These are phyloP conservation scores for Acomys russatus DNA, from an alignment of 2,797 vertebrate species.

Conservation along the genomic window DNA sequence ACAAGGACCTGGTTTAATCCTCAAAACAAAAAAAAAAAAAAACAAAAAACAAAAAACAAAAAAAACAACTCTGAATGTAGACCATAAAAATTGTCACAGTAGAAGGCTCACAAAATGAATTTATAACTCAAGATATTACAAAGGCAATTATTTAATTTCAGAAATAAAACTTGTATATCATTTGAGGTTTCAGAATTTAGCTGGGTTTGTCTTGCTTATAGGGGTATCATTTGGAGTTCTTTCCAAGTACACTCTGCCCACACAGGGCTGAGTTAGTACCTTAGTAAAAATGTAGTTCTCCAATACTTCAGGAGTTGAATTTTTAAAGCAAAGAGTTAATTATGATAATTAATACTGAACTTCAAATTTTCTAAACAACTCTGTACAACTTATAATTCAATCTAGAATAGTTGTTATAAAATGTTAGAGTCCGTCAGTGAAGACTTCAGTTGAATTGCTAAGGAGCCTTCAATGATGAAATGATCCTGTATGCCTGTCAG, in stretches of 20 bases:
- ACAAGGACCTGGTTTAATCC: neutral
- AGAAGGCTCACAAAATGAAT: neutral
- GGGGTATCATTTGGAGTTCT: neutral
- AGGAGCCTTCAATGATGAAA: neutral
- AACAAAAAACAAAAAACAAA: too few relatives aligned
- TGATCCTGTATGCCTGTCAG: rapidly evolving
- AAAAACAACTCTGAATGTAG: neutral
- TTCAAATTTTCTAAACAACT: neutral
- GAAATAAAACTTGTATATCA: neutral
- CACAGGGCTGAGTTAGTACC: neutral
- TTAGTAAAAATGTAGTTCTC: neutral
- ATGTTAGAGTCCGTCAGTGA: neutral
- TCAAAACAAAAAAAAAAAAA: neutral
- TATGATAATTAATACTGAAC: neutral
- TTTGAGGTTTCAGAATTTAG: neutral
- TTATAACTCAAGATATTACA: neutral
- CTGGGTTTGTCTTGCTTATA: neutral
- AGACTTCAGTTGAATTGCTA: neutral
- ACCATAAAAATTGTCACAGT: neutral
- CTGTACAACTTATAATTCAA: neutral
- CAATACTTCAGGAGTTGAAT: neutral
- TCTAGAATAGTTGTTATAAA: neutral
- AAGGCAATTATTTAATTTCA: constrained; percentile 2
- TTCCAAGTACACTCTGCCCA: neutral
- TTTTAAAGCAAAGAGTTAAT: constrained; percentile 12